Evolutionary conservation across 2,113 vertebrate genomes (phyloP).

Genomic region (Pachycephala philippinensis): DNA sequence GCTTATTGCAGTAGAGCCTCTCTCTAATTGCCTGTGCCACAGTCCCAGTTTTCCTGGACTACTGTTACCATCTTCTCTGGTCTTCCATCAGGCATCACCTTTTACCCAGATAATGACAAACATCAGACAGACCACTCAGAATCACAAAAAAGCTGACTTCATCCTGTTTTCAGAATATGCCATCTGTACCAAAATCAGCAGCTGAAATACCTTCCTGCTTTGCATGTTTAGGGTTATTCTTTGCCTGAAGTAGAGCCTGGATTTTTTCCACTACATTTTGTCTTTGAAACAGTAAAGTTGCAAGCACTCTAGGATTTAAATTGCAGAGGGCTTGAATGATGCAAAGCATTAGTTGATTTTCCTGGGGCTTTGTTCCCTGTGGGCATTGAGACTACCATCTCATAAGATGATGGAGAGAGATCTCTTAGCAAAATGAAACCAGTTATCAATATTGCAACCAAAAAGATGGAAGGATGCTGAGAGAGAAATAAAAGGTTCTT

Average conservation of each 20-base stretch:
- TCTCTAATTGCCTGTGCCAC: neutral
- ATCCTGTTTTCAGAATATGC: neutral
- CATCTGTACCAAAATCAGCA: neutral
- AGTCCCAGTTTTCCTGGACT: neutral
- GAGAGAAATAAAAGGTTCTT: neutral
- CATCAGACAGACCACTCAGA: neutral
- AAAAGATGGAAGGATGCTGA: neutral
- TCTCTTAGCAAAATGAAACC: neutral
- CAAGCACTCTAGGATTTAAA: neutral
- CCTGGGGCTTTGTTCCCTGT: neutral
- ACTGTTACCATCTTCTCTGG: neutral
- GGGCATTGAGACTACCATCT: neutral
- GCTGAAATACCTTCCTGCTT: neutral
- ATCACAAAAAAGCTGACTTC: neutral
- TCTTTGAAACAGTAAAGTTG: neutral
- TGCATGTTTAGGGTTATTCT: neutral
- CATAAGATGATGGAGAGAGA: neutral
- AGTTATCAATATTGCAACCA: neutral
- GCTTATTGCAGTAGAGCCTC: neutral
- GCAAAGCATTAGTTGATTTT: neutral
- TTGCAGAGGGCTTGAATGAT: neutral
- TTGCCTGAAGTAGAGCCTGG: neutral
- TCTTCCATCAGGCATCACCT: neutral
- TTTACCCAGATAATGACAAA: neutral
- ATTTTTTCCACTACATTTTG: neutral